Evolutionary conservation across 2,888 invertebrate genomes (phyloP).

Genomic region (Phragmatobia fuliginosa): DNA sequence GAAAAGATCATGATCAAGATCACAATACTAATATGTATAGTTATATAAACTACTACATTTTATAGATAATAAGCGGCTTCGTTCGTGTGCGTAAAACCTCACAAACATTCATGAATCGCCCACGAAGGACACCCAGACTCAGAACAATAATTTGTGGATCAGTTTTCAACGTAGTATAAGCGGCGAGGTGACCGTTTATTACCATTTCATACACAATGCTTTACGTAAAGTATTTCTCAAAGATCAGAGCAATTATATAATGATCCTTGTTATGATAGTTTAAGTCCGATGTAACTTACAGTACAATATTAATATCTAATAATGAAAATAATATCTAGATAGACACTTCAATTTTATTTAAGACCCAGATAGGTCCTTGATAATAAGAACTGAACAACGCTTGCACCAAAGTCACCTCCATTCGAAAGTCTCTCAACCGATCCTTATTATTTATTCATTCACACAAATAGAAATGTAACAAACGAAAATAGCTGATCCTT

Average conservation of each 20-base stretch:
- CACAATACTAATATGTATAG: too few relatives aligned
- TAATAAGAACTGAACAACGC: neutral
- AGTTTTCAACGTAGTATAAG: too few relatives aligned
- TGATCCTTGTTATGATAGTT: neutral
- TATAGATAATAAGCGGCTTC: neutral
- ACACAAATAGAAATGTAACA: constrained; percentile 7
- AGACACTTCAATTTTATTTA: neutral
- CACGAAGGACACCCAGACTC: too few relatives aligned
- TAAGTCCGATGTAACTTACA: neutral
- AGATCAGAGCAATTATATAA: neutral
- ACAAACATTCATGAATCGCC: too few relatives aligned
- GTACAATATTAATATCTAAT: too few relatives aligned
- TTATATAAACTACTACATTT: too few relatives aligned
- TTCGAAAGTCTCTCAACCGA: neutral
- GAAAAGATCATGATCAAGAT: too few relatives aligned
- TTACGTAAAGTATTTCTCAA: neutral
- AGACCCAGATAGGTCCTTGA: neutral
- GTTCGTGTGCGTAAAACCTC: neutral
- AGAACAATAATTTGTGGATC: too few relatives aligned
- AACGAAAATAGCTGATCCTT: constrained; percentile 4
- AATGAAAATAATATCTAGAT: neutral
- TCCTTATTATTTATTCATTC: neutral
- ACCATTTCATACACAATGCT: neutral
- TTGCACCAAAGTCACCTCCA: neutral
- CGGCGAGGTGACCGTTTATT: too few relatives aligned